These are phyloP conservation scores for Itoplectis maculator DNA, from an alignment of 2,888 invertebrate species.

Conservation along the genomic window DNA sequence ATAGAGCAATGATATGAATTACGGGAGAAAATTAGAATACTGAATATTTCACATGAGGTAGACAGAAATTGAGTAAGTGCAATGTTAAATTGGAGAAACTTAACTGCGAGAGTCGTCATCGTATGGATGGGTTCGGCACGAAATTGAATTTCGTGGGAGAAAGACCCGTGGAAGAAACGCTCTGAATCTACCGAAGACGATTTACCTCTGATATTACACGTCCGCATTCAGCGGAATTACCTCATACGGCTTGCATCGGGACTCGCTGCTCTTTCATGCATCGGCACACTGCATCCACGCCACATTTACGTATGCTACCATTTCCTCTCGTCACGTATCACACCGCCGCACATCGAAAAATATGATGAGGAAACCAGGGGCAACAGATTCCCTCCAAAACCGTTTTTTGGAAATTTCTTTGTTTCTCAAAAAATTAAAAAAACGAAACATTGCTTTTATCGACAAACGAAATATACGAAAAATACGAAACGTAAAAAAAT, in stretches of 20 bases:
- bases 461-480: too few species aligned
- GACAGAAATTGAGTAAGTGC: conserved; percentile 14
- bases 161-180: conserved; percentile 30
- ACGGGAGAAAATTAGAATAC: conserved; percentile 26
- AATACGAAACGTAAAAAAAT: too few species aligned
- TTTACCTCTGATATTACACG: conserved; percentile 65
- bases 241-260: conserved; percentile 60
- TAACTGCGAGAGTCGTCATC: conserved; percentile 2
- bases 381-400: neutral
- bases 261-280: conserved; percentile 49
- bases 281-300: conserved; percentile 45
- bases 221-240: conserved; percentile 60
- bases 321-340: conserved; percentile 43
- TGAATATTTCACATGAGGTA: conserved; percentile 12
- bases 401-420: neutral
- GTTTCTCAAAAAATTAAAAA: too few species aligned
- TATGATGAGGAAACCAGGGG: neutral
- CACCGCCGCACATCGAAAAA: neutral
- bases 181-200: conserved; percentile 47
- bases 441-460: neutral
- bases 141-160: conserved; percentile 46
- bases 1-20: conserved; percentile 18
- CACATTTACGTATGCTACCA: conserved; percentile 35
- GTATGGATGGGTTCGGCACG: conserved; percentile 27
- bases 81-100: conserved; percentile 36